Evolutionary conservation across 2,113 vertebrate genomes (phyloP), one percentile per base, ranked within the genome.

Genomic region (Apaloderma vittatum): DNA sequence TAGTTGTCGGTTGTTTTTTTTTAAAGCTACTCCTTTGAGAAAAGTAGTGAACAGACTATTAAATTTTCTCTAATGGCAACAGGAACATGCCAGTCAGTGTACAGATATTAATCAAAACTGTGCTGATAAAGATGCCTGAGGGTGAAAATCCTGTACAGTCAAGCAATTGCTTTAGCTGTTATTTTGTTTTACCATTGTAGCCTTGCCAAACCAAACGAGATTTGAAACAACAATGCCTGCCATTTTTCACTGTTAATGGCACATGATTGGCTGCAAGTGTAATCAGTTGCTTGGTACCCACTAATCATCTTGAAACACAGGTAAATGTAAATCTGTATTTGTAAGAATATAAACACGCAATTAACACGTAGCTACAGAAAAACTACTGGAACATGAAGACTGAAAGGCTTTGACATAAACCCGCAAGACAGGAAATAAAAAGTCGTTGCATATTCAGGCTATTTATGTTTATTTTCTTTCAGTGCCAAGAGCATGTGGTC

Each of bases 281-380:
- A 96, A 98, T 98, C 97, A 95, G 95, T 97, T 94, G 95, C 97
- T 97, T 97, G 97, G 96, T 96, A 97, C 94, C 95, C 96, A 97
- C 90, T 97, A 97, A 97, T 96, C 86, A 93, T 94, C 87, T 80
- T 93, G 86, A 96, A 78, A 97, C 45, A 93, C 92, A 94, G 92
- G 97, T 97, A 95, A 97, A 93, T 51, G 59, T 90, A 96, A 96
- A 97, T 97, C 90, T 7, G 2, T 95, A 91, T 97, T 97, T 92
- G 80, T 63, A 88, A 86, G 89, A 90, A 73, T 65, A 90, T 57
- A 87, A 84, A 76, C 85, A 94, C 1, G 4, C 79, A 67, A 96
- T 96, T 93, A 97, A 96, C 85, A 88, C 0, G 1, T 68, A 88
- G 87, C 90, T 61, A 72, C 49, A 86, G 61, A 67, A 87, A 85